phyloP scores from a whole-genome alignment of 2,797 vertebrate species.

The Gymnodraco acuticeps region DNA sequence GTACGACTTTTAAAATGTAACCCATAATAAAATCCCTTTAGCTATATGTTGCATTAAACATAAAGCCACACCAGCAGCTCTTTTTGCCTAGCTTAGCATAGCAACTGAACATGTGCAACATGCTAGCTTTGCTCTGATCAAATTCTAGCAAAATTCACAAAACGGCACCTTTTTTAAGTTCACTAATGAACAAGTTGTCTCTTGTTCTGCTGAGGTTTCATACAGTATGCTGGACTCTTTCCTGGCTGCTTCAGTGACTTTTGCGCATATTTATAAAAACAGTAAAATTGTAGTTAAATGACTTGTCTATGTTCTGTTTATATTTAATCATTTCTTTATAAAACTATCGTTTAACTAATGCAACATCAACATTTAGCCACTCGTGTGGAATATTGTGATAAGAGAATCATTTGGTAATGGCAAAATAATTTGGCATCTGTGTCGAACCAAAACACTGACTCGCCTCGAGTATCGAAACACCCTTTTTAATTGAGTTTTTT shows the following conservation, averaged over 20 bases:
- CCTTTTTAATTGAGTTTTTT: not conserved
- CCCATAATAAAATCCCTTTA: no score
- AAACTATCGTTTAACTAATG: not conserved
- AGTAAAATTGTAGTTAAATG: no score
- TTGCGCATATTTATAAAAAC: not conserved
- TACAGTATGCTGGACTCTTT: not conserved
- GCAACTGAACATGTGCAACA: not conserved
- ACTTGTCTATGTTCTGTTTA: not conserved
- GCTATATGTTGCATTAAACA: no score
- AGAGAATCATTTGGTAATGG: conserved; percentile 23
- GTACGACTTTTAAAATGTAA: no score
- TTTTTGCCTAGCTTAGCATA: not conserved
- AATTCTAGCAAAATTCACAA: not conserved
- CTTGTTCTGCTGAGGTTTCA: conserved; percentile 5
- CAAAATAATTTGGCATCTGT: conserved; percentile 23
- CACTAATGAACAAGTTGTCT: not conserved
- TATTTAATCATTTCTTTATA: not conserved
- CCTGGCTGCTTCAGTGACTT: not conserved
- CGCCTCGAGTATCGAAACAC: conserved; percentile 7
- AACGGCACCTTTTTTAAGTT: not conserved
- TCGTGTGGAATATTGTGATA: not conserved
- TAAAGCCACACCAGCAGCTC: not conserved
- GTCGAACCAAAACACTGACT: conserved; percentile 29
- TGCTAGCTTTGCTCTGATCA: no score
- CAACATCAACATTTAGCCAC: not conserved